Evolutionary conservation across 2,113 vertebrate genomes (phyloP).

Genomic region (Ploceus nigricollis): DNA sequence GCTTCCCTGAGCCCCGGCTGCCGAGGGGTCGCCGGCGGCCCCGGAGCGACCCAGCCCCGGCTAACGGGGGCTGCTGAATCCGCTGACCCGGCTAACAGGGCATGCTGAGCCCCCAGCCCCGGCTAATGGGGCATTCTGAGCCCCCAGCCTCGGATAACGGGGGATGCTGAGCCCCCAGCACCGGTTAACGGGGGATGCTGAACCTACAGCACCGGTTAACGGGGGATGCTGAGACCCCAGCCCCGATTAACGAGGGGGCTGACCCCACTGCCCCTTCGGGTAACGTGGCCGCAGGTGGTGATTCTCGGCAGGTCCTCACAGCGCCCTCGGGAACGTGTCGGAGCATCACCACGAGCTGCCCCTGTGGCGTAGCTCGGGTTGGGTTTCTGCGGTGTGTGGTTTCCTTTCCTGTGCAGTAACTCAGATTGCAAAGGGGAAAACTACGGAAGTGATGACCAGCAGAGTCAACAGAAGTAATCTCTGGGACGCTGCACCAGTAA

Average conservation of each 20-base stretch:
- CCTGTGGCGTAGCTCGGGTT: fast-evolving
- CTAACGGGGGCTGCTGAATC: not conserved
- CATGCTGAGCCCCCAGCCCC: fast-evolving
- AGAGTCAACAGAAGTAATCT: not conserved
- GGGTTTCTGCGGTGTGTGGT: fast-evolving
- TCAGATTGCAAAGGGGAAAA: not conserved
- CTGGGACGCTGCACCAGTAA: not conserved
- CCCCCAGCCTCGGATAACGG: fast-evolving
- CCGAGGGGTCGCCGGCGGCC: not conserved
- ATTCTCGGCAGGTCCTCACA: not conserved
- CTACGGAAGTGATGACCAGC: not conserved
- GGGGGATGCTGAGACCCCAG: not conserved
- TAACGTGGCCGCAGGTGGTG: too few relatives aligned
- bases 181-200: not conserved
- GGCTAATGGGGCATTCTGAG: fast-evolving
- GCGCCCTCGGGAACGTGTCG: not conserved
- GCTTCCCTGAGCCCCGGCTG: not conserved
- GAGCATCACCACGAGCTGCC: not conserved
- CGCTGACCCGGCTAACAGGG: fast-evolving
- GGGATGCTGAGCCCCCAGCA: fast-evolving
- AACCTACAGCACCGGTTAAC: fast-evolving
- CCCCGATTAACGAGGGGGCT: not conserved
- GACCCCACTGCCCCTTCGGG: too few relatives aligned
- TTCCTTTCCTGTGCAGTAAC: not conserved
- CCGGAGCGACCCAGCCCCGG: not conserved